Conservation (phyloP, 2,888 invertebrate genomes). For the Axea sp. region DNA sequence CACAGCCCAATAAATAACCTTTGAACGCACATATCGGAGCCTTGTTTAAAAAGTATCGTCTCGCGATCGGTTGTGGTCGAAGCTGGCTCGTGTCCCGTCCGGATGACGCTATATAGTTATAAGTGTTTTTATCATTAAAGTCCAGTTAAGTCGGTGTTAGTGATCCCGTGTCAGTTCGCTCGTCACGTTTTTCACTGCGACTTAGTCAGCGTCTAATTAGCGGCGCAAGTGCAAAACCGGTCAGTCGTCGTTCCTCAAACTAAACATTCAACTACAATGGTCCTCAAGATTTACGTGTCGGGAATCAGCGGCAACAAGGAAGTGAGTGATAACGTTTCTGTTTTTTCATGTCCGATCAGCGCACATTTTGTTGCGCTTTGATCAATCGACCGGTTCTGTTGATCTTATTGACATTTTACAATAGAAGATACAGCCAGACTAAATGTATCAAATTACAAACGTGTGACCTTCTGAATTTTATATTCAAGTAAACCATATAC, state of each 20-base stretch:
- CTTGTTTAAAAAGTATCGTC: conserved; percentile 11
- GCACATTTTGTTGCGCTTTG: not conserved
- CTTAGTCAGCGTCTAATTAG: conserved; percentile 53
- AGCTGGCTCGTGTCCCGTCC: conserved; percentile 48
- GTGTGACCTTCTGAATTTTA: conserved; percentile 45
- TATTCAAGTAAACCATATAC: not conserved
- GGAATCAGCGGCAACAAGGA: conserved; percentile 97
- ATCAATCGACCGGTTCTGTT: conserved; percentile 26
- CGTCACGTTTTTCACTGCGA: conserved; percentile 50
- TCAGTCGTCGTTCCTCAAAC: conserved; percentile 34
- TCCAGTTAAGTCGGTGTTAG: conserved; percentile 61
- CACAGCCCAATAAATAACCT: conserved; percentile 5
- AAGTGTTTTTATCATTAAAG: conserved; percentile 63
- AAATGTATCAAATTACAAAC: conserved; percentile 60
- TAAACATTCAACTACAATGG: conserved; percentile 82
- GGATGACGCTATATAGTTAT: conserved; percentile 59
- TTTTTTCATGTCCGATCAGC: not conserved
- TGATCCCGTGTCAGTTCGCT: conserved; percentile 54
- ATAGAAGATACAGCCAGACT: not conserved
- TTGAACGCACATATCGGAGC: conserved; percentile 8
- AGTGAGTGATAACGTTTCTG: conserved; percentile 82
- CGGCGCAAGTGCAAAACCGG: conserved; percentile 56
- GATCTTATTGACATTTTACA: conserved; percentile 32
- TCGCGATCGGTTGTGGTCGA: conserved; percentile 12
- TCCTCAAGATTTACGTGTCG: conserved; percentile 94